These are phyloP conservation scores for Epizoanthus stellaris DNA, from an alignment of 92 coral and sea anemone genomes.

Conservation along the genomic window DNA sequence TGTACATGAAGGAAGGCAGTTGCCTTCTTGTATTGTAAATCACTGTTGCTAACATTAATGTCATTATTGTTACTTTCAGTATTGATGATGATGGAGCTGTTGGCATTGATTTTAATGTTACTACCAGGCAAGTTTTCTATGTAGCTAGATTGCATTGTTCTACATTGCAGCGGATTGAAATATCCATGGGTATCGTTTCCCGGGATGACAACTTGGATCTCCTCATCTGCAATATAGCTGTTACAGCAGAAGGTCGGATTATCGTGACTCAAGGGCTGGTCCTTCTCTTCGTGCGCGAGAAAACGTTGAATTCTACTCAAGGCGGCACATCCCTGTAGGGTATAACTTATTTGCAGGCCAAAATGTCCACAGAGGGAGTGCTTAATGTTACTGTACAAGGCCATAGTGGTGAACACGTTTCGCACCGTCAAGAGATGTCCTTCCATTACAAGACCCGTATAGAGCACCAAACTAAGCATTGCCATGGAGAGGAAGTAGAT, in stretches of 20 bases:
- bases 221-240: slow-evolving; percentile 19
- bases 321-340: slow-evolving; percentile 56
- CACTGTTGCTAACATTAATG: not conserved
- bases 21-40: not conserved
- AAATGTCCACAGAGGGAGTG: slow-evolving; percentile 70
- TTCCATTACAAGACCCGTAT: slow-evolving; percentile 51
- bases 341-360: slow-evolving; percentile 61
- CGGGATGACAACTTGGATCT: not conserved
- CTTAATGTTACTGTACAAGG: slow-evolving; percentile 59
- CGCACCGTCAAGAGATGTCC: slow-evolving; percentile 57
- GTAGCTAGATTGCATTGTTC: no score
- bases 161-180: no score
- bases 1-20: slow-evolving; percentile 23
- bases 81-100: not conserved
- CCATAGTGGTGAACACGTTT: slow-evolving; percentile 66
- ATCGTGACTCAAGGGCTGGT: not conserved
- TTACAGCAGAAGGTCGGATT: not conserved
- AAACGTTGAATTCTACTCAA: slow-evolving; percentile 60
- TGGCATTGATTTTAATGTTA: not conserved
- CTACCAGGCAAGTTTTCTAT: not conserved
- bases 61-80: not conserved
- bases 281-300: slow-evolving; percentile 58
- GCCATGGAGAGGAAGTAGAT: slow-evolving; percentile 67
- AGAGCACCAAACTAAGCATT: slow-evolving; percentile 56
- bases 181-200: not conserved